These are phyloP conservation scores for Astreopora myriophthalma DNA, from an alignment of 64 coral and sea anemone genomes.

Conservation along the genomic window DNA sequence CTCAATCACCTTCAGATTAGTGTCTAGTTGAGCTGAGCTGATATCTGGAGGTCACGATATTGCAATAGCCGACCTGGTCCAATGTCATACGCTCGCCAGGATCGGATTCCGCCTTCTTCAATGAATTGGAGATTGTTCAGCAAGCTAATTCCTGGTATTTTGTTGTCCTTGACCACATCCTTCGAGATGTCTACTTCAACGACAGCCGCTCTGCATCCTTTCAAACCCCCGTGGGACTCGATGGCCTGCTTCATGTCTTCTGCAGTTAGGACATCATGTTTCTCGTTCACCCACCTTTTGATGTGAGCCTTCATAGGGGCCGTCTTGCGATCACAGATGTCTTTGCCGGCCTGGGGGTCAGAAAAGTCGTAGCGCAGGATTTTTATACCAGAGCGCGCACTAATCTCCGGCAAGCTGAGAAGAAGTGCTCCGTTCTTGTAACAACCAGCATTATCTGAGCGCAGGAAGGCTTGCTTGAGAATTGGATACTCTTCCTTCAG, in stretches of 20 bases:
- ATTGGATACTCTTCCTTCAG: background rate
- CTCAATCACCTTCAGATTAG: background rate
- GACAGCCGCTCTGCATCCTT: background rate
- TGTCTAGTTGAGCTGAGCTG: background rate
- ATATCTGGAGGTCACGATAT: background rate
- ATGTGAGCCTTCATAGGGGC: background rate
- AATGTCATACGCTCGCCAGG: background rate
- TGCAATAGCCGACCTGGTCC: background rate
- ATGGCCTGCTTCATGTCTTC: background rate
- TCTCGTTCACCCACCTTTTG: background rate
- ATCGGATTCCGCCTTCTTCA: background rate
- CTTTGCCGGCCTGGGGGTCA: background rate
- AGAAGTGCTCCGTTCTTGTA: background rate
- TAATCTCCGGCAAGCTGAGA: background rate
- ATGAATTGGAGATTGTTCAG: background rate
- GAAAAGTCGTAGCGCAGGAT: background rate
- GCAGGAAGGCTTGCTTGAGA: background rate
- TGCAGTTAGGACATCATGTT: background rate
- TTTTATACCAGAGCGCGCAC: background rate
- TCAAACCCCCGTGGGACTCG: background rate
- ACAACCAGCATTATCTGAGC: conserved; percentile 8
- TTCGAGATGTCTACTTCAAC: background rate
- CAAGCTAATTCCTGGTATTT: background rate
- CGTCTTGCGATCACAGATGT: background rate
- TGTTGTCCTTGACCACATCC: background rate